These are phyloP conservation scores for Gobio occitaniae DNA, from an alignment of 2,797 vertebrate genomes.

Conservation along the genomic window DNA sequence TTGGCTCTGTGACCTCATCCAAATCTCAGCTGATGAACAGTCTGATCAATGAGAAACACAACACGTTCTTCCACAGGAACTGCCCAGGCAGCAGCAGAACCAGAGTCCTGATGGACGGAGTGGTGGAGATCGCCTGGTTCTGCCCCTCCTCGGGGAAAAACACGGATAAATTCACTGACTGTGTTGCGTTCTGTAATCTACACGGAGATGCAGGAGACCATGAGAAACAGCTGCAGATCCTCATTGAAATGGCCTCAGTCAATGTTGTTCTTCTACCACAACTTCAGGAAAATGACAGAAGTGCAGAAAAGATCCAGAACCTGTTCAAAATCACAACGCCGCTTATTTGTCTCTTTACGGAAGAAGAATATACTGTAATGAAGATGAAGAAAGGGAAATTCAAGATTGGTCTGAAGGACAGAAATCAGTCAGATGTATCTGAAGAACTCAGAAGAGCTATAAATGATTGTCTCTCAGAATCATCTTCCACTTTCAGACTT, in stretches of 20 bases:
- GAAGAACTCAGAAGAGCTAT: background rate
- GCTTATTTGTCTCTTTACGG: background rate
- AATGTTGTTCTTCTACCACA: conserved; percentile 32
- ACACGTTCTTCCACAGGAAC: conserved; percentile 12
- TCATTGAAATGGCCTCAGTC: conserved; percentile 71
- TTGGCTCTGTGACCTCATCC: too few species aligned
- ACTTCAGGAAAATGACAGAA: too few species aligned
- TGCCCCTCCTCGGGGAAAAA: too few species aligned
- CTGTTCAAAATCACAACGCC: background rate
- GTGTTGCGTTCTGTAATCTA: too few species aligned
- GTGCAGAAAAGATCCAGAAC: too few species aligned
- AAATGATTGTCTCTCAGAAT: background rate
- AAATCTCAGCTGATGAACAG: too few species aligned
- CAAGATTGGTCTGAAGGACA: background rate
- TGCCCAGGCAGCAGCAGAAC: background rate
- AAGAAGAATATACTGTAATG: accelerated
- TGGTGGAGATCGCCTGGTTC: conserved; percentile 76
- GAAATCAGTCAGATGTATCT: background rate
- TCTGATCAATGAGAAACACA: background rate
- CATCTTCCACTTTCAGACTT: background rate
- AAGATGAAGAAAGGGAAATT: background rate
- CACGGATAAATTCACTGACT: too few species aligned
- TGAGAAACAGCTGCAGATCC: conserved; percentile 52
- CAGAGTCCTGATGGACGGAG: background rate
- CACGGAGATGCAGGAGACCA: background rate